Conservation (phyloP, 2,797 vertebrate genomes). For the Leptoclinus maculatus region DNA sequence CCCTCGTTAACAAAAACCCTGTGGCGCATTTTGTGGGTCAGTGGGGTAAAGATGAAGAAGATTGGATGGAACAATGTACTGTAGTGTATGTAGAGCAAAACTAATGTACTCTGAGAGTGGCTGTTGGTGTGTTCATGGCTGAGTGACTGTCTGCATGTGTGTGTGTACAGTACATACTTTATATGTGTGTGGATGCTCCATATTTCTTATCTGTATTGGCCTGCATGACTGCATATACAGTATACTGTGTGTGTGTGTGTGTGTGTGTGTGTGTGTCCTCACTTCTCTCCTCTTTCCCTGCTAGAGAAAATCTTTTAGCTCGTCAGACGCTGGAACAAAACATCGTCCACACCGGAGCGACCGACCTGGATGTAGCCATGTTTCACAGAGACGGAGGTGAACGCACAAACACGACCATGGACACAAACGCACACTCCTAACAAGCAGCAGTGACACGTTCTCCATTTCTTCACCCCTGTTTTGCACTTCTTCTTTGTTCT, state of each 20-base stretch:
- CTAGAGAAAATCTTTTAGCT: constrained; percentile 91
- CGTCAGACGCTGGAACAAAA: constrained; percentile 93
- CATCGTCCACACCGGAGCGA: constrained; percentile 92
- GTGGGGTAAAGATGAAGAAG: constrained; percentile 64
- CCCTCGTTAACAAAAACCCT: constrained; percentile 28
- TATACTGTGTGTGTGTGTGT: background rate
- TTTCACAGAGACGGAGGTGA: constrained; percentile 97
- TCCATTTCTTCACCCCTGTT: background rate
- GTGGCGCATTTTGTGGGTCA: constrained; percentile 68
- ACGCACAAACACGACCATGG: constrained; percentile 1
- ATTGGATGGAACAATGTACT: constrained; percentile 58
- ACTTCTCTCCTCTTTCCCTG: constrained; percentile 47
- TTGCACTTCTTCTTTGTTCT: background rate
- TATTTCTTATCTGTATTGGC: background rate
- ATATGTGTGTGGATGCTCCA: background rate
- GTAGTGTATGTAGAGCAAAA: constrained; percentile 68
- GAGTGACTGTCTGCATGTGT: constrained; percentile 30
- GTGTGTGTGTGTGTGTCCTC: constrained; percentile 22
- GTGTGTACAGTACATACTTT: background rate
- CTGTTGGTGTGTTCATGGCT: constrained; percentile 44
- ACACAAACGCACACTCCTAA: constrained; percentile 1
- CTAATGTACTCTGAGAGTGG: constrained; percentile 66
- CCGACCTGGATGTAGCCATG: constrained; percentile 97
- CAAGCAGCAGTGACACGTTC: background rate
- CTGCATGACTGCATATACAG: constrained; percentile 4